These are phyloP conservation scores for Caenorhabditis virilis DNA, from an alignment of 2,888 invertebrate species.

Conservation along the genomic window DNA sequence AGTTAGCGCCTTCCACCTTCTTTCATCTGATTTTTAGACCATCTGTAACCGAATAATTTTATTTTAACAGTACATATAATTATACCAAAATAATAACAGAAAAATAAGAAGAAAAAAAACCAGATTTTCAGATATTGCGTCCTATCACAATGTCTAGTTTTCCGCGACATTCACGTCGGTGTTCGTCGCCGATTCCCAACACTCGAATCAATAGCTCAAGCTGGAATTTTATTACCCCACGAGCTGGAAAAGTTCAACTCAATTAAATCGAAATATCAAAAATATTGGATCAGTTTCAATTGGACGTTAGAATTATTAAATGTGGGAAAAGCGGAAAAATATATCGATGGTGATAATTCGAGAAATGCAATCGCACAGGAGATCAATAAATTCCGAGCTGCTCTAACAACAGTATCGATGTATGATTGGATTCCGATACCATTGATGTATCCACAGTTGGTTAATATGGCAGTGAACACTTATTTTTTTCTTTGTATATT, in stretches of 20 bases:
- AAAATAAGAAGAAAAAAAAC: not conserved
- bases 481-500: conserved; percentile 61
- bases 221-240: conserved; percentile 35
- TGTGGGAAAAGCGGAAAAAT: conserved; percentile 38
- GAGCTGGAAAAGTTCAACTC: conserved; percentile 34
- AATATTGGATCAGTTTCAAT: conserved; percentile 63
- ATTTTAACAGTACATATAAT: not conserved
- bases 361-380: conserved; percentile 42
- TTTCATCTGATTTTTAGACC: too few relatives aligned
- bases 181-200: conserved; percentile 46
- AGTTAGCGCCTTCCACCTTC: too few relatives aligned
- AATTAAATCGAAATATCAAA: conserved; percentile 44
- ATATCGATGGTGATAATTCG: conserved; percentile 37
- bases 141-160: conserved; percentile 46
- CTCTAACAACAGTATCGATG: conserved; percentile 42
- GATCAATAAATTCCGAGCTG: conserved; percentile 38
- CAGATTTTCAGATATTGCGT: conserved; percentile 38
- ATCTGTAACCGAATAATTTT: too few relatives aligned
- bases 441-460: conserved; percentile 60
- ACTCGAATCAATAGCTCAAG: conserved; percentile 36
- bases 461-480: conserved; percentile 58
- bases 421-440: conserved; percentile 58
- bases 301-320: conserved; percentile 56
- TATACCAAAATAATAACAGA: not conserved
- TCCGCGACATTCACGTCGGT: conserved; percentile 47